Base-by-base conservation (phyloP, 2,113 vertebrate genomes). In the Channa maculata region DNA sequence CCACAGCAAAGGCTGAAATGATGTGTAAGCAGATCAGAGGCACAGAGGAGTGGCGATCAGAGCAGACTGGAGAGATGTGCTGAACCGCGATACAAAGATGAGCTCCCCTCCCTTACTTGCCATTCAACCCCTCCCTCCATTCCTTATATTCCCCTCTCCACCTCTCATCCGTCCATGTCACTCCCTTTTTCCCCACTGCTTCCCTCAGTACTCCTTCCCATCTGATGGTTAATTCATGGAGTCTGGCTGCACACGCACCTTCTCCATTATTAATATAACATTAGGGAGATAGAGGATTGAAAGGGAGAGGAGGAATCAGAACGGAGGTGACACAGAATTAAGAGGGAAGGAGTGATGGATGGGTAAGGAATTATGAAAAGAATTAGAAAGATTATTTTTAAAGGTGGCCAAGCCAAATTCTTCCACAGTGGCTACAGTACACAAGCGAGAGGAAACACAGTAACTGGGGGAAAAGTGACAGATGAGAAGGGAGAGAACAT, bases 211-310 rank as follows among this genome's bases (percentile, higher is more conserved):
- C 85, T 86, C 80, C 76, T 88, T 92, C 85, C 79, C 82, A 87
- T 80, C 81, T 88, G 84, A 92, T 94, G 89, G 88, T 93, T 95
- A 93, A 95, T 94, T 94, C 87, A 94, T 94, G 89, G 82, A 92
- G 83, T 89, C 86, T 88, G 87, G 86, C 91, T 91, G 92, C 90
- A 94, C 88, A 91, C 80, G 90, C 91, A 91, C 72, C 86, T 78
- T 92, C 84, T 93, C 85, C 88, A 93, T 95, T 93, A 94, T 94
- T 93, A 91, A 95, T 93, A 86, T 63, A 90, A 91, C 93, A 95
- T 93, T 91, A 94, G 81, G 87, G 82, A 90, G 86, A 86, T 62
- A 48, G 71, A 71, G 77, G 48, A 71, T 39, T 62, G 57, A 55
- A n/a, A 64, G 37, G 46, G 37, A 45, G 51, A 43, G 46, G 54